Evolutionary conservation across 1,140 invertebrate genomes (phyloP).

Genomic region (Bombus impatiens): DNA sequence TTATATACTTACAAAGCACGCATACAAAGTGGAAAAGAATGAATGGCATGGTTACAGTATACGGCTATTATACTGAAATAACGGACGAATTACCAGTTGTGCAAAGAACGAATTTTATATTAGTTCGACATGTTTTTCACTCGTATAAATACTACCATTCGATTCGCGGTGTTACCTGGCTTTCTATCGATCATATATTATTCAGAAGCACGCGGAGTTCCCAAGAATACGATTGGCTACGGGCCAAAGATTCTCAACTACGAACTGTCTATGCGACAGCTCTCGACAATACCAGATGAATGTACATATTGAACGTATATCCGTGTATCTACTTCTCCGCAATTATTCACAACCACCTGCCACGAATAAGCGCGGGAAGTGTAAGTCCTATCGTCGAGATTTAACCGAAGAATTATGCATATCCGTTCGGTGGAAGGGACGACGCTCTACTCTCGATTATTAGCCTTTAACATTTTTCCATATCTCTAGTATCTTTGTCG

Average conservation of each 20-base stretch:
- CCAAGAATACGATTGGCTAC: conserved; percentile 50
- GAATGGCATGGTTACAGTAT: too few relatives aligned
- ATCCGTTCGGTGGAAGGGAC: background rate
- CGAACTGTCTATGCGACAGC: conserved; percentile 8
- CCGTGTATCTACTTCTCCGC: conserved; percentile 36
- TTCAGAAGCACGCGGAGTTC: conserved; percentile 47
- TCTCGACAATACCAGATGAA: conserved; percentile 28
- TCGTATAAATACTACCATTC: background rate
- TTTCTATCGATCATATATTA: conserved; percentile 36
- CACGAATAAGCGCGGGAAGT: conserved; percentile 40
- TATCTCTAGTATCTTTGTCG: too few relatives aligned
- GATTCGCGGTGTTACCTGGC: background rate
- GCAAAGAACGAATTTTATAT: background rate
- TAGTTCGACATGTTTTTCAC: background rate
- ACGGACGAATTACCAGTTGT: background rate
- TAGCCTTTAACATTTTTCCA: background rate
- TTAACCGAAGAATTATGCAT: background rate
- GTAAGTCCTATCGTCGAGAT: background rate
- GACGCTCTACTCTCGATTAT: background rate
- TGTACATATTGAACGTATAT: conserved; percentile 24
- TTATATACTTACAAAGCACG: background rate
- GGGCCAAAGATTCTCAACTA: conserved; percentile 60
- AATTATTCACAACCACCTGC: conserved; percentile 64
- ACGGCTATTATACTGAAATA: background rate
- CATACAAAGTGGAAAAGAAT: background rate